Base-by-base conservation (phyloP, 2,113 vertebrate genomes). In the Rhadina sibilatrix region DNA sequence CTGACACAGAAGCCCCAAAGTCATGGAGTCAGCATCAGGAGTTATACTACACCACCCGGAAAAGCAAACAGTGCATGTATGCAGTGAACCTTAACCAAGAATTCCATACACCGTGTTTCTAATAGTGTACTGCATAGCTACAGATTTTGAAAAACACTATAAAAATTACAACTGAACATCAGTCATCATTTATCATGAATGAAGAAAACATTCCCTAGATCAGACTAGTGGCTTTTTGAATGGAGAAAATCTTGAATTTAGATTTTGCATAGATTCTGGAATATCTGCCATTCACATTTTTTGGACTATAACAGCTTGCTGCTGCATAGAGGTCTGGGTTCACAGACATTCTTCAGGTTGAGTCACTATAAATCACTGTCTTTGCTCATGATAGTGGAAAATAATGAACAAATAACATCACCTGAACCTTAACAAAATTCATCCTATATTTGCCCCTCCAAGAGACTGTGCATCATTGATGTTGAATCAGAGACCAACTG, bases 321-420 rank as follows among this genome's bases (percentile, higher is more conserved):
- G 20, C 11, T 78, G 8, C 30, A 35, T 6, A 71, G 33, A 50
- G 11, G 8, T 38, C 59, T 69, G 37, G 35, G 16, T 74, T 60
- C 12, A 60, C 21, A 83, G 38, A 10, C 4, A 25, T 65, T 77
- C 42, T 53, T 81, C 44, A 53, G 21, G 19, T 2, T 88, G 13
- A 85, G 10, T 79, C 47, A 90, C 44, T 63, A 54, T 57, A 79
- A 46, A 66, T 63, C 42, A 66, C 18, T 17, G 37, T 57, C 74
- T 95, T 95, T 96, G 59, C 56, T 96, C 65, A 59, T 79, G 17
- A 57, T 71, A 68, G 69, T 56, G 38, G 72, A 94, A 96, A 92
- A 87, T 8, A 85, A 87, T 84, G 83, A 90, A 89, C 56, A 96
- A 94, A 91, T 28, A 86, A 5, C 20, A 74, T 81, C 21, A 79